Conservation (phyloP, 53 echinoderm and acorn worm species). For the Stichopus horrens region DNA sequence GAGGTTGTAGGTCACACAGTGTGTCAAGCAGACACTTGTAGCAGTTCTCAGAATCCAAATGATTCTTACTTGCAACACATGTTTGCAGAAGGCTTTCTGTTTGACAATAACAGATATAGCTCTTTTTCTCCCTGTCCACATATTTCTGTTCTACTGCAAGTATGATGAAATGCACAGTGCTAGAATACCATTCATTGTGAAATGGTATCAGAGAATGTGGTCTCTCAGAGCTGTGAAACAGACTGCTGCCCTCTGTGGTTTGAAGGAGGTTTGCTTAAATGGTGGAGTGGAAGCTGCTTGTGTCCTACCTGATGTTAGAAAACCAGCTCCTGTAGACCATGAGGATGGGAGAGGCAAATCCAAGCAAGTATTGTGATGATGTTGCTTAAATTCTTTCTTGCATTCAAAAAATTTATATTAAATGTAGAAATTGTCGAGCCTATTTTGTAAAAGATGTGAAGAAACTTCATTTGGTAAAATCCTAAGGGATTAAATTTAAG, state of each 20-base stretch:
- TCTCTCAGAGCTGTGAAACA: slow-evolving; percentile 57
- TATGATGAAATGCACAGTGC: background rate
- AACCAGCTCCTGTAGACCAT: background rate
- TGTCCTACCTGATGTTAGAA: slow-evolving; percentile 10
- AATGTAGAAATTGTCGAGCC: too few relatives aligned
- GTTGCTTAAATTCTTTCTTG: too few relatives aligned
- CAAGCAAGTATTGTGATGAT: slow-evolving; percentile 2
- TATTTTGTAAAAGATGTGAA: too few relatives aligned
- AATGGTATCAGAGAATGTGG: slow-evolving; percentile 85
- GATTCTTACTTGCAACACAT: slow-evolving; percentile 9
- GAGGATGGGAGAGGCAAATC: slow-evolving; percentile 50
- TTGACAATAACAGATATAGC: slow-evolving; percentile 80
- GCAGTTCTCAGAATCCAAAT: background rate
- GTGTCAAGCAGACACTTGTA: background rate
- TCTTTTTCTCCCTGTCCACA: slow-evolving; percentile 71
- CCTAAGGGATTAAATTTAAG: too few relatives aligned
- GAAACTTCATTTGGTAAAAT: too few relatives aligned
- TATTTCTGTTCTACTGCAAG: slow-evolving; percentile 26
- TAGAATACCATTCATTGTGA: slow-evolving; percentile 58
- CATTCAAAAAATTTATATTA: too few relatives aligned
- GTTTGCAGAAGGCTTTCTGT: slow-evolving; percentile 69
- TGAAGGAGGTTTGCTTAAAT: slow-evolving; percentile 45
- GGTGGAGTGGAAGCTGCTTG: background rate
- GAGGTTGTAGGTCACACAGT: too few relatives aligned
- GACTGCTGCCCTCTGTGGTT: slow-evolving; percentile 58